These are phyloP conservation scores for Lordiphosa collinella DNA, from an alignment of 1,140 invertebrate species.

Conservation along the genomic window DNA sequence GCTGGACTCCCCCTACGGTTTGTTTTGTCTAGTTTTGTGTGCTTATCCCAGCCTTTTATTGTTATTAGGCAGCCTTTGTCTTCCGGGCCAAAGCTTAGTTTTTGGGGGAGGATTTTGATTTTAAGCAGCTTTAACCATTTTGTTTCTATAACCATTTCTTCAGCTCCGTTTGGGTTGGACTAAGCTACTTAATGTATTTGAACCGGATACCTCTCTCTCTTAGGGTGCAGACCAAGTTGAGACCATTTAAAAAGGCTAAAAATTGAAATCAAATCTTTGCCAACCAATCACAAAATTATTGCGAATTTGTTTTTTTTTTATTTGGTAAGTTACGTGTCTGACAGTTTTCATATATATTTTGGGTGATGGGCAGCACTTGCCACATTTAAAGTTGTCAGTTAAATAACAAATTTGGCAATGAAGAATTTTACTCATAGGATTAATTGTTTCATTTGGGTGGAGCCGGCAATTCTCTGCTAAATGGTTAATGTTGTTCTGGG, in stretches of 20 bases:
- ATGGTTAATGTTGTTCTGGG: too few species aligned
- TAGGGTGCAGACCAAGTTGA: conserved; percentile 19
- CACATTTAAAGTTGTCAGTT: too few species aligned
- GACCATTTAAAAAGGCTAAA: conserved; percentile 48
- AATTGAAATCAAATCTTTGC: conserved; percentile 63
- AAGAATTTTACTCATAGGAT: too few species aligned
- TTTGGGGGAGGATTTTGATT: conserved; percentile 30
- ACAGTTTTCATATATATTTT: too few species aligned
- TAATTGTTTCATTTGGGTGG: too few species aligned
- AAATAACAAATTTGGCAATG: too few species aligned
- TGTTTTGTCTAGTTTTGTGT: conserved; percentile 50
- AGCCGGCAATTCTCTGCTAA: too few species aligned
- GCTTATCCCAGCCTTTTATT: conserved; percentile 12
- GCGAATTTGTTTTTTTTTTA: not conserved
- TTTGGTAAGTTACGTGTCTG: too few species aligned
- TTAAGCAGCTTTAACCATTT: conserved; percentile 65
- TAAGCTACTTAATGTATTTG: conserved; percentile 74
- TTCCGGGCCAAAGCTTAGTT: conserved; percentile 13
- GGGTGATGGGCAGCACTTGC: too few species aligned
- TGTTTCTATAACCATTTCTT: conserved; percentile 26
- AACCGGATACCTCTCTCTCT: conserved; percentile 18
- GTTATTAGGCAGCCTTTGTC: conserved; percentile 16
- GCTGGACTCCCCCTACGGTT: conserved; percentile 25
- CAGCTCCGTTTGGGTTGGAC: conserved; percentile 42
- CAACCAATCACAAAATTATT: conserved; percentile 8